Percentiles rank a stretch among this genome's conserved stretches.
Conservation (phyloP, 2,797 vertebrate genomes). For the Protosalanx chinensis region DNA sequence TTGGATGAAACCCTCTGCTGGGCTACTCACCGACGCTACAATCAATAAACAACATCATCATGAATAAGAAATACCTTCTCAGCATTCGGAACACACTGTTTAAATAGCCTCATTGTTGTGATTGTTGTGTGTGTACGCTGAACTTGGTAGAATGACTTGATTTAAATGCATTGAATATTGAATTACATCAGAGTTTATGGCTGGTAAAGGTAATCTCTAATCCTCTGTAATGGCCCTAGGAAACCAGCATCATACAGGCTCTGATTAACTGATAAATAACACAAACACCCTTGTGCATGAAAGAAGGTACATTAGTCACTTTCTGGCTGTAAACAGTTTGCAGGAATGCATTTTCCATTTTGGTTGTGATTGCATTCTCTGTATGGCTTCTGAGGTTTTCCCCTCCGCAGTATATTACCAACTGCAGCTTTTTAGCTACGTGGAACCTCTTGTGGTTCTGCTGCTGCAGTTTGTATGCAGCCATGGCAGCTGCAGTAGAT, state of each 20-base stretch:
- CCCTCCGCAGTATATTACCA: neutral
- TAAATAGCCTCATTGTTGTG: slow-evolving; percentile 36
- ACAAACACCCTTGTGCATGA: slow-evolving; percentile 47
- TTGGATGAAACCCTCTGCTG: slow-evolving; percentile 24
- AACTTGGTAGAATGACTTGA: slow-evolving; percentile 47
- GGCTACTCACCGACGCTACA: slow-evolving; percentile 42
- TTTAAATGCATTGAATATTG: slow-evolving; percentile 63
- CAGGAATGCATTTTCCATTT: slow-evolving; percentile 47
- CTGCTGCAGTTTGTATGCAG: neutral
- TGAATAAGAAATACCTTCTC: slow-evolving; percentile 47
- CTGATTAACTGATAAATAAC: slow-evolving; percentile 64
- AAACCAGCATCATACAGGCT: slow-evolving; percentile 39
- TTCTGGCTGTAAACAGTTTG: slow-evolving; percentile 50
- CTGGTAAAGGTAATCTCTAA: slow-evolving; percentile 60
- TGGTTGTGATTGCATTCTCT: slow-evolving; percentile 30
- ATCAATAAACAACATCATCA: slow-evolving; percentile 53
- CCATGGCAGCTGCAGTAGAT: neutral
- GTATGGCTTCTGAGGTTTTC: neutral
- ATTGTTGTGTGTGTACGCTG: slow-evolving; percentile 29
- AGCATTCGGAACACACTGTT: slow-evolving; percentile 39
- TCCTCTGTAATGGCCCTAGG: slow-evolving; percentile 47
- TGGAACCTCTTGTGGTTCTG: neutral
- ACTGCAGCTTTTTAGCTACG: too few relatives aligned
- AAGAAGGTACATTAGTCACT: slow-evolving; percentile 57
- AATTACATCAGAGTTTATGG: slow-evolving; percentile 50